Conservation (phyloP, 1,140 invertebrate species). For the Scaptomyza hsui region DNA sequence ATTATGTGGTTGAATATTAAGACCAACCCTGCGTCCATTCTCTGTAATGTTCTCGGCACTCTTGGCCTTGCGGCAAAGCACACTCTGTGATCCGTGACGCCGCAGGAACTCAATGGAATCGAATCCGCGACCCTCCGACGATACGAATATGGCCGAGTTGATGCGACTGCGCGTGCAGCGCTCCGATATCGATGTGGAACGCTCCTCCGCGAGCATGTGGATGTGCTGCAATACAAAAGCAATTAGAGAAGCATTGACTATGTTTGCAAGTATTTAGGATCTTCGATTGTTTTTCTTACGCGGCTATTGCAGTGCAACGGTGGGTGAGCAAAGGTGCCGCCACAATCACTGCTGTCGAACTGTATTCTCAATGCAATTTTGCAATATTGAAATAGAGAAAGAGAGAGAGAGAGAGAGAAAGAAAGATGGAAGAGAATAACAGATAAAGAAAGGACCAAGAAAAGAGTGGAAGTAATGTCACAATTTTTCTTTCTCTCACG, state of each 20-base stretch:
- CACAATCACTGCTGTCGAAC: constrained; percentile 83
- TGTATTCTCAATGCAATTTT: constrained; percentile 54
- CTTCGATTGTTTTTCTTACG: constrained; percentile 58
- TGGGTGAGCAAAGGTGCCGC: constrained; percentile 75
- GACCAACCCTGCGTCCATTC: constrained; percentile 70
- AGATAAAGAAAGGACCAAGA: constrained; percentile 16
- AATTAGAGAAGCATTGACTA: constrained; percentile 20
- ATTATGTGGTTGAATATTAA: background rate
- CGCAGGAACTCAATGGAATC: constrained; percentile 90
- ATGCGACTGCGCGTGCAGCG: constrained; percentile 88
- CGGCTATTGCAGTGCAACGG: constrained; percentile 81
- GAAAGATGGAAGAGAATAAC: constrained; percentile 25
- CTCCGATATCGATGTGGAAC: constrained; percentile 81
- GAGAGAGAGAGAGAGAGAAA: constrained; percentile 46
- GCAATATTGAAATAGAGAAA: constrained; percentile 47
- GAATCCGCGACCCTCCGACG: constrained; percentile 89
- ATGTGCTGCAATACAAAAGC: constrained; percentile 86
- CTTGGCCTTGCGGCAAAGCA: constrained; percentile 90
- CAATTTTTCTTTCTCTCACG: constrained; percentile 2
- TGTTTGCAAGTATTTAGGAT: background rate
- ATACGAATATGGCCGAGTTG: constrained; percentile 90
- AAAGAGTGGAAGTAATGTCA: constrained; percentile 22
- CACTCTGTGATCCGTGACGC: constrained; percentile 90
- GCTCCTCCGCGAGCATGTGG: constrained; percentile 85
- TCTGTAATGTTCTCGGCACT: constrained; percentile 88